These are phyloP conservation scores for Coracopsis vasa DNA, from an alignment of 2,113 vertebrate species.

Conservation along the genomic window DNA sequence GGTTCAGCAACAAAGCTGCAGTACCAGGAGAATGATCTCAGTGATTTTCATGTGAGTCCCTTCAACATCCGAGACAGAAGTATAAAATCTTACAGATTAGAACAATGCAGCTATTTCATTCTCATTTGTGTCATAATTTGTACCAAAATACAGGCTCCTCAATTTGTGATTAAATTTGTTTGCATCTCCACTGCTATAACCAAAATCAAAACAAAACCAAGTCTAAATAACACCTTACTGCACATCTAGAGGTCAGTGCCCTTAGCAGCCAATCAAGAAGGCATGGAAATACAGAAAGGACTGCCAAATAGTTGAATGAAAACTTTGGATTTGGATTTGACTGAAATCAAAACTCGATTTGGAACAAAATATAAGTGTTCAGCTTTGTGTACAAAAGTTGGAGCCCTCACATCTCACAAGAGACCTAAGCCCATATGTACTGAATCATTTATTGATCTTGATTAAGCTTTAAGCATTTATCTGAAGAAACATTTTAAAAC, in stretches of 20 bases:
- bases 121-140: not conserved
- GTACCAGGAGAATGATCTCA: not conserved
- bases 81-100: not conserved
- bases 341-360: slow-evolving; percentile 43
- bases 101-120: not conserved
- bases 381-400: slow-evolving; percentile 29
- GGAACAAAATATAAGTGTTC: slow-evolving; percentile 41
- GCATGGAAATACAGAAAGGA: not conserved
- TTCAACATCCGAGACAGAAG: not conserved
- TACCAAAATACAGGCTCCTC: not conserved
- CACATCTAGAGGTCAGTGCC: not conserved
- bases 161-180: not conserved
- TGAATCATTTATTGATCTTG: slow-evolving; percentile 3
- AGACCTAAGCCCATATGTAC: slow-evolving; percentile 15
- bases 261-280: slow-evolving; percentile 8
- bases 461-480: not conserved
- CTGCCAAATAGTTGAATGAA: slow-evolving; percentile 46
- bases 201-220: not conserved
- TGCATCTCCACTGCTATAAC: not conserved
- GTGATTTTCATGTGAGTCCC: not conserved
- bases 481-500: not conserved
- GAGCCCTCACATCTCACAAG: not conserved
- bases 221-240: slow-evolving; percentile 1
- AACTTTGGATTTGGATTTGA: slow-evolving; percentile 24
- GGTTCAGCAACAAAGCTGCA: not conserved